Evolutionary conservation across 2,888 invertebrate genomes (phyloP), one percentile per base, ranked within the genome.

Genomic region (Galeopsomyia nigrocyanea): DNA sequence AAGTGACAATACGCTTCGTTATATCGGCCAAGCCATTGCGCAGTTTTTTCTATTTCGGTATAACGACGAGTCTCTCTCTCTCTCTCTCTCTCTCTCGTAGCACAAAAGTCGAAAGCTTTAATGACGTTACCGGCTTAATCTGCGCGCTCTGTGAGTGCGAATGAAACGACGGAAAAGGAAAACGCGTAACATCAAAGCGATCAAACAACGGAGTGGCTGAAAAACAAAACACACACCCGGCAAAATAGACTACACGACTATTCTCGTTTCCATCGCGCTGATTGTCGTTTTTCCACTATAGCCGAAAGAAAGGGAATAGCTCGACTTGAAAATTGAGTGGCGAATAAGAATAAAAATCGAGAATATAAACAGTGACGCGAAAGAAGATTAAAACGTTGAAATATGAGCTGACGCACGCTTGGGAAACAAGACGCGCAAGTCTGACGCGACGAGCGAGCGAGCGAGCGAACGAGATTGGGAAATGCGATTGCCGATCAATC

Each of bases 401-500:
- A 39, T 39, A 39, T 39, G 39, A 39, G 7, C 39, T 1, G 7
- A 53, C 0, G 53, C 17, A 53, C 2, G 17, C 17, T n/a, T 53
- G 7, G 9, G 53, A 9, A 53, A 14, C 53, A 53, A 26, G 26
- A 26, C 26, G 26, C 26, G 19, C 53, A 22, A 58, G 17, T 57
- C 9, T 9, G 22, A 58, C 26, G 26, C 9, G 22, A 58, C 26
- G 58, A 21, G 17, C n/a, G 31, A 19, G 7, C 26, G 26, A 7
- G 9, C 58, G 31, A 26, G 58, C 70, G 22, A 31, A 21, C 47
- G 13, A 26, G 31, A 47, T 67, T 47, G 39, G 39, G 39, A 39
- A 39, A 39, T 7, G 39, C 2, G 39, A 39, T 39, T 22, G 19
- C 26, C 58, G 55, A 68, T 74, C 71, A 56, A 61, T 66, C 71